A percentile compares a stretch with the other conserved stretches of the same genome.
These are phyloP conservation scores for Brachionus sp. DNA, from an alignment of 1,140 invertebrate species.

Conservation along the genomic window DNA sequence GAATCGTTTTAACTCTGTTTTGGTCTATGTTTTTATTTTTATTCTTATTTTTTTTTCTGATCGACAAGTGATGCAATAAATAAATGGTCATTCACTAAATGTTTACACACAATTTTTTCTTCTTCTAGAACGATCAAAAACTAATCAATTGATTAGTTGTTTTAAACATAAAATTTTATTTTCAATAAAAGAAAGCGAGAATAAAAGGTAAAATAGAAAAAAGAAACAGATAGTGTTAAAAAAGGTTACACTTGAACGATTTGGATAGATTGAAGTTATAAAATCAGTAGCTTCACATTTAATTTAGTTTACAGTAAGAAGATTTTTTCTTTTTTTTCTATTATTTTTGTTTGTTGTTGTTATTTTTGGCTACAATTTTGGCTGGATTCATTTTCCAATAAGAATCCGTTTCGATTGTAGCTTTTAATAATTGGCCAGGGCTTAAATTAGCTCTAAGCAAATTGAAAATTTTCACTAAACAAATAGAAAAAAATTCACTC, in stretches of 20 bases:
- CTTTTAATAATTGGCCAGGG: not conserved
- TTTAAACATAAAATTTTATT: not conserved
- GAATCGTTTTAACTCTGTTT: not conserved
- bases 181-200: not conserved
- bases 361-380: not conserved
- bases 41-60: not conserved
- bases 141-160: slow-evolving; percentile 6
- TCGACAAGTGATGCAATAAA: not conserved
- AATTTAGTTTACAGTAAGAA: slow-evolving; percentile 29
- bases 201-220: not conserved
- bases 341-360: too few relatives aligned
- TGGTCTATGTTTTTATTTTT: not conserved
- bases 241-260: slow-evolving; percentile 31
- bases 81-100: not conserved
- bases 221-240: not conserved
- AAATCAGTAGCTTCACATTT: not conserved
- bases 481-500: not conserved
- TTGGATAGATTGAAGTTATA: not conserved
- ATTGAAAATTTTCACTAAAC: not conserved
- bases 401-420: not conserved
- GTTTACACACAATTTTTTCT: not conserved
- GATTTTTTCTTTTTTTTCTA: not conserved
- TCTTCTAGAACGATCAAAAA: not conserved
- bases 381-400: not conserved
- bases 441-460: not conserved